Percentiles rank a stretch among this genome's conserved stretches.
Evolutionary conservation across 2,113 vertebrate genomes (phyloP).

Genomic region (Otis tarda): DNA sequence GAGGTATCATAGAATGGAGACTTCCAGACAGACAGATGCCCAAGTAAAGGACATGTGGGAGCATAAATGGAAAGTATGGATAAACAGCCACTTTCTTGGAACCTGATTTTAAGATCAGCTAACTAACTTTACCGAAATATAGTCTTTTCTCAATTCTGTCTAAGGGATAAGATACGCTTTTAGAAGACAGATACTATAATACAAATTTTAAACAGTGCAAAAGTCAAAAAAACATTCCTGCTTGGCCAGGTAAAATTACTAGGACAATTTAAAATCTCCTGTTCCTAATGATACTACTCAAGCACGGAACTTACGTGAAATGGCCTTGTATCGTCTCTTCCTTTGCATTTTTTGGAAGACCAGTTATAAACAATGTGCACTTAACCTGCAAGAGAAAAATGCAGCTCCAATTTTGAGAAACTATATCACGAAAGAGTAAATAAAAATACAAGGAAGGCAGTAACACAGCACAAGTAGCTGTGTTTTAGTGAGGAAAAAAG

Average conservation of each 20-base stretch:
- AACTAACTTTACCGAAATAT: not conserved
- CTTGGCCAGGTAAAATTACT: not conserved
- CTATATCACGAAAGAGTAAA: not conserved
- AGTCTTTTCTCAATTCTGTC: not conserved
- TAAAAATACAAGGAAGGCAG: not conserved
- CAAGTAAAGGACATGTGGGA: not conserved
- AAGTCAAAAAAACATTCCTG: not conserved
- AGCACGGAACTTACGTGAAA: slow-evolving; percentile 79
- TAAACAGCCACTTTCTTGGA: not conserved
- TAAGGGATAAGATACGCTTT: not conserved
- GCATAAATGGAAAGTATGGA: not conserved
- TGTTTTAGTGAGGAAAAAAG: not conserved
- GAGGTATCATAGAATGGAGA: not conserved
- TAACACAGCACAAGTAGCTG: not conserved
- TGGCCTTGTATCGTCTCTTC: slow-evolving; percentile 80
- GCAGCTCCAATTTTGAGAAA: not conserved
- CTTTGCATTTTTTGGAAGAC: slow-evolving; percentile 79
- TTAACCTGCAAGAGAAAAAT: slow-evolving; percentile 75
- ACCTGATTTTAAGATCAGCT: not conserved
- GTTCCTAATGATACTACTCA: not conserved
- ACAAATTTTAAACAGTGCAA: not conserved
- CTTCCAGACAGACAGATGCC: not conserved
- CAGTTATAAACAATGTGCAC: slow-evolving; percentile 86
- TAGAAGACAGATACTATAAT: not conserved
- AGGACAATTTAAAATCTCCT: not conserved